Evolutionary conservation across 2,888 invertebrate genomes (phyloP).

Genomic region (Pilophorus perplexus): DNA sequence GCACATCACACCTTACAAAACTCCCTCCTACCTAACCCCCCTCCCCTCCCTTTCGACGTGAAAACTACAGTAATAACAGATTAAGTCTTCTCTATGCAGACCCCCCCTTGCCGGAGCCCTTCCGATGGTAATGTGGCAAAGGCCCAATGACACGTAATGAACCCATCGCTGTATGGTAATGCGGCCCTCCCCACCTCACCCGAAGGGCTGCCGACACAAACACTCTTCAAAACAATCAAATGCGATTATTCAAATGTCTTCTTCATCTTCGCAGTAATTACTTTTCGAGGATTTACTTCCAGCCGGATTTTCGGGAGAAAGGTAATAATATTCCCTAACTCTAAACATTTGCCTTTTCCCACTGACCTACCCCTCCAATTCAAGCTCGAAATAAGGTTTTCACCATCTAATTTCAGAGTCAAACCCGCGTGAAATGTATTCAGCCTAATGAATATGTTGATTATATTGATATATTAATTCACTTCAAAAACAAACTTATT

Average conservation of each 20-base stretch:
- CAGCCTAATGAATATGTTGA: constrained; percentile 37
- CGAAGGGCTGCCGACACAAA: not conserved
- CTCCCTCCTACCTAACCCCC: not conserved
- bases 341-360: constrained; percentile 37
- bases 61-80: not conserved
- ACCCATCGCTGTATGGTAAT: constrained; percentile 23
- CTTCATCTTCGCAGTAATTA: constrained; percentile 18
- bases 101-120: too few species aligned
- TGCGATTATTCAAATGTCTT: constrained; percentile 37
- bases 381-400: constrained; percentile 20
- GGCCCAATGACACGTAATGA: constrained; percentile 34
- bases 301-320: constrained; percentile 2
- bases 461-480: constrained; percentile 7
- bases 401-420: constrained; percentile 20
- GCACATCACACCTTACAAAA: not conserved
- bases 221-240: constrained; percentile 33
- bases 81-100: not conserved
- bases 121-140: too few species aligned
- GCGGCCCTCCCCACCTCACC: not conserved
- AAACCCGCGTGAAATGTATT: constrained; percentile 35
- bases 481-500: constrained; percentile 13
- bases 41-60: not conserved
- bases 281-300: constrained; percentile 22
- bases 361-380: constrained; percentile 12
- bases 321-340: too few species aligned